phyloP scores from a whole-genome alignment of 2,888 invertebrate species.

The Parasteatoda lunata region DNA sequence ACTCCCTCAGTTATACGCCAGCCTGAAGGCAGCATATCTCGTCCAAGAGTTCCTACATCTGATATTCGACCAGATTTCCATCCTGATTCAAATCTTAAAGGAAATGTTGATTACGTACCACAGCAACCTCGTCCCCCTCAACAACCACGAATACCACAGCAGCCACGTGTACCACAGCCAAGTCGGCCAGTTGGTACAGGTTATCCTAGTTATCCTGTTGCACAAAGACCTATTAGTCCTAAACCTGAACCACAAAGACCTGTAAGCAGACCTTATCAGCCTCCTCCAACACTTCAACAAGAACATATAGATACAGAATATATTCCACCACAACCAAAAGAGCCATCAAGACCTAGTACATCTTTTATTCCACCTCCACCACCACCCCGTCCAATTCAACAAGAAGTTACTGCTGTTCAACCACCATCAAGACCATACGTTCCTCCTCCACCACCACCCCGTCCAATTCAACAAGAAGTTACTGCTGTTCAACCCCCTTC shows the following conservation, averaged over 20 bases:
- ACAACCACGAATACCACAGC: constrained; percentile 6
- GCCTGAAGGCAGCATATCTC: constrained; percentile 35
- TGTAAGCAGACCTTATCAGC: constrained; percentile 28
- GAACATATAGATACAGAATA: constrained; percentile 59
- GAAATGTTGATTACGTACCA: constrained; percentile 42
- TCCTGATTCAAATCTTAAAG: constrained; percentile 57
- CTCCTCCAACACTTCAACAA: constrained; percentile 57
- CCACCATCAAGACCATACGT: constrained; percentile 8
- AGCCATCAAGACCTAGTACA: constrained; percentile 32
- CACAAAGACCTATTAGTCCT: constrained; percentile 26
- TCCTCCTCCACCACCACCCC: neutral
- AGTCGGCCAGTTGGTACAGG: constrained; percentile 49
- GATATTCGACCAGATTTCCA: constrained; percentile 38
- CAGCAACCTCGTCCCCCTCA: constrained; percentile 7
- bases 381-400: constrained; percentile 31
- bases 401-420: constrained; percentile 24
- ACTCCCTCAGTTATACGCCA: constrained; percentile 43
- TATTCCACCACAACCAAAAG: constrained; percentile 47
- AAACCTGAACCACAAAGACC: constrained; percentile 29
- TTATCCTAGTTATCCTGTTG: constrained; percentile 55
- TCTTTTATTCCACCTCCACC: constrained; percentile 30
- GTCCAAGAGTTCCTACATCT: constrained; percentile 29
- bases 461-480: constrained; percentile 5
- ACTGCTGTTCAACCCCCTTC: neutral
- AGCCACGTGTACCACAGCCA: constrained; percentile 47